A percentile compares a stretch with the other conserved stretches of the same genome.
Evolutionary conservation across 2,888 invertebrate species (phyloP).

Genomic region (Hypena proboscidalis): DNA sequence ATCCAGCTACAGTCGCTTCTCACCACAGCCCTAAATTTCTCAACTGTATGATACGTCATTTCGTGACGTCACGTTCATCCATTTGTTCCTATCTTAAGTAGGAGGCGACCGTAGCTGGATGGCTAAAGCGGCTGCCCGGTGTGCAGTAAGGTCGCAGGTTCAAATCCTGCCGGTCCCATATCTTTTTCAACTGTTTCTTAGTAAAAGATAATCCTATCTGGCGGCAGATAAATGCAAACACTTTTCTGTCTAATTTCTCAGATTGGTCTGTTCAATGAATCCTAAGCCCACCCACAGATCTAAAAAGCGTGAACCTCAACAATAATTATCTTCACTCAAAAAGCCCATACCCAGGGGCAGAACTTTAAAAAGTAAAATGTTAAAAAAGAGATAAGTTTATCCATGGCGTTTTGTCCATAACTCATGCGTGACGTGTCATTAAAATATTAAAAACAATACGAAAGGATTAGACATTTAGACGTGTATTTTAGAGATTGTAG

Average conservation of each 20-base stretch:
- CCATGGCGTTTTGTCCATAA: slow-evolving; percentile 36
- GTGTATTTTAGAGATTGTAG: slow-evolving; percentile 31
- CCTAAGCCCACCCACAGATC: slow-evolving; percentile 24
- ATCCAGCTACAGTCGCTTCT: too few relatives aligned
- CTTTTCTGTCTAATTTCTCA: background rate
- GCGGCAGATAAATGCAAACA: too few relatives aligned
- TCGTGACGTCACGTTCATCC: too few relatives aligned
- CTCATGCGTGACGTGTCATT: slow-evolving; percentile 49
- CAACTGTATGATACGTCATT: too few relatives aligned
- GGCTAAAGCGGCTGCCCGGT: too few relatives aligned
- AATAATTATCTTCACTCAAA: slow-evolving; percentile 16
- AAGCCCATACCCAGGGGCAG: slow-evolving; percentile 26
- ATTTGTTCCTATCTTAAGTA: too few relatives aligned
- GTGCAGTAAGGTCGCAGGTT: too few relatives aligned
- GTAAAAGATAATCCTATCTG: too few relatives aligned
- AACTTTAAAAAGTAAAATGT: slow-evolving; percentile 20
- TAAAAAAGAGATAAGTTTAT: slow-evolving; percentile 29
- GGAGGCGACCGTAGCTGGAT: too few relatives aligned
- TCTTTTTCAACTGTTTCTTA: too few relatives aligned
- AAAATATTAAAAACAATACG: slow-evolving; percentile 49
- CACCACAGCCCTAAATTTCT: too few relatives aligned
- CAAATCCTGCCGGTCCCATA: too few relatives aligned
- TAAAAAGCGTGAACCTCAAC: slow-evolving; percentile 6
- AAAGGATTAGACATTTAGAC: slow-evolving; percentile 20
- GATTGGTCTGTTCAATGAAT: background rate